These are phyloP conservation scores for Halocaridina rubra DNA, from an alignment of 2,888 invertebrate genomes.

Conservation along the genomic window DNA sequence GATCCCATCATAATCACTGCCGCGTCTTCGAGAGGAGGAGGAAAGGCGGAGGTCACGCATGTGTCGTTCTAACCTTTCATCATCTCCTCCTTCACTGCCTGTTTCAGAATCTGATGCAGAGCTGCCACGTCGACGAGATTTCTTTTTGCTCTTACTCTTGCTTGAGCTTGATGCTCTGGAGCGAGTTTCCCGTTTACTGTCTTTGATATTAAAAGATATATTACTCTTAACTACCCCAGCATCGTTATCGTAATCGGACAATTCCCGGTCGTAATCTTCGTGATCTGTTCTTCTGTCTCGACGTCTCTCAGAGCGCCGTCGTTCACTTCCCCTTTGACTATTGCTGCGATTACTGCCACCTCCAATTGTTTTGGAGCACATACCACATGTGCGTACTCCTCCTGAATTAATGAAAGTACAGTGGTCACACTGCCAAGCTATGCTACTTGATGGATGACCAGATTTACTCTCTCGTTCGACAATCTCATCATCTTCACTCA, in stretches of 20 bases:
- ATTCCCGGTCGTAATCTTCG: constrained; percentile 49
- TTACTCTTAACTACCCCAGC: constrained; percentile 50
- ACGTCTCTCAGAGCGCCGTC: constrained; percentile 44
- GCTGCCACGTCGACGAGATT: constrained; percentile 44
- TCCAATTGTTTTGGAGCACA: constrained; percentile 83
- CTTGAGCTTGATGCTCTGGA: constrained; percentile 43
- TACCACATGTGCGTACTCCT: constrained; percentile 81
- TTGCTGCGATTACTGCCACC: constrained; percentile 28
- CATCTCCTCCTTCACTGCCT: constrained; percentile 56
- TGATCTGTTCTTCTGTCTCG: constrained; percentile 52
- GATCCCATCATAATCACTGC: constrained; percentile 56
- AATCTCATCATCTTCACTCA: constrained; percentile 52
- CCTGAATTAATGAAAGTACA: constrained; percentile 89
- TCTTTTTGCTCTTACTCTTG: constrained; percentile 58
- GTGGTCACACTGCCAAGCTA: constrained; percentile 87
- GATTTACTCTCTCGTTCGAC: constrained; percentile 64
- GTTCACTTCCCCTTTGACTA: constrained; percentile 43
- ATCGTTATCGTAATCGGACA: constrained; percentile 61
- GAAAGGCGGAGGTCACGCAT: constrained; percentile 53
- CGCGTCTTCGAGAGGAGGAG: constrained; percentile 42
- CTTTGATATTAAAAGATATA: constrained; percentile 51
- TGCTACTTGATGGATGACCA: constrained; percentile 68
- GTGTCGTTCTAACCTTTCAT: constrained; percentile 50
- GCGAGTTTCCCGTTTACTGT: constrained; percentile 44
- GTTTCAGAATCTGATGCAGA: constrained; percentile 40